Evolutionary conservation across 2,113 vertebrate genomes (phyloP), one percentile per base, ranked within the genome.

Genomic region (Equus quagga): DNA sequence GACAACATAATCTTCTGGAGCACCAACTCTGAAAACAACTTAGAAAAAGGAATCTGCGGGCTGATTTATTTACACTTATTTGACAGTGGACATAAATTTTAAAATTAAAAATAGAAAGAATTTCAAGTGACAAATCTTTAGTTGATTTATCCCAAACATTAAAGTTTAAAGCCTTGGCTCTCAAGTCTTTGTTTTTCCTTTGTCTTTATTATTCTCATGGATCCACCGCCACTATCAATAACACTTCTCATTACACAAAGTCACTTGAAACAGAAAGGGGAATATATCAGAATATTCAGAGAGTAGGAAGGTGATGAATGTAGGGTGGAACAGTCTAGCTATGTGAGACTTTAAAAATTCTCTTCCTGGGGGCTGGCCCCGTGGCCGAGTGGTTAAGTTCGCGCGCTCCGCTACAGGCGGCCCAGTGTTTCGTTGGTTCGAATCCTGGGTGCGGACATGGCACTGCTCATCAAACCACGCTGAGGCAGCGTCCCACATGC

Each of bases 51-150:
- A 81, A 75, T n/a, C 36, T 85, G 19, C 9, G 19, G 14, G 26
- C 78, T 92, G 65, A 75, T 69, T 89, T 69, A 79, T 28, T 84
- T 79, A 70, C 6, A 91, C 2, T 76, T 80, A 64, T 49, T 54
- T 41, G 26, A 72, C 12, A 93, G 26, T 36, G 17, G 26, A 28
- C 18, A 14, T 56, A 82, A 5, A 96, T 80, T 88, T 84, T 51
- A 67, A 70, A 54, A 54, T 69, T 46, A 75, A 85, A 92, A 89
- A 69, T 8, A 81, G 24, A 84, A 93, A 93, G 17, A 88, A 65
- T 73, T 91, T 56, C 49, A 95, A 72, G 46, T 87, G 81, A 83
- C 19, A 87, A 83, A 75, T 69, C 44, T 81, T 95, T 58, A 67
- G 21, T 28, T 89, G 65, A 69, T 75, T 49, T n/a, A 78, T 46